Base-by-base conservation (phyloP, 2,888 invertebrate genomes). In the Polymixis flavicincta region DNA sequence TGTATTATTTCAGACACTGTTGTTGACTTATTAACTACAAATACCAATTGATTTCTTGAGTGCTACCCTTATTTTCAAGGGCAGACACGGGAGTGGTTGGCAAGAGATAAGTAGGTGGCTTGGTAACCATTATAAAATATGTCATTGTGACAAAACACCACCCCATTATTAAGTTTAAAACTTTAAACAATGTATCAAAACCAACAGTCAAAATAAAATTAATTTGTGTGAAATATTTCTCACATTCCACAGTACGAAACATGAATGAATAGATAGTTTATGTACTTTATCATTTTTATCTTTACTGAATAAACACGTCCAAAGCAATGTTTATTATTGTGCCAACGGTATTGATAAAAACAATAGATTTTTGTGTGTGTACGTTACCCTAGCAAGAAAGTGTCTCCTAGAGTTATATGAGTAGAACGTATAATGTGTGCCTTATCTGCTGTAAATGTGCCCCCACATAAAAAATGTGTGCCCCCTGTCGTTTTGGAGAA, bases 301-400 rank as follows among this genome's bases (percentile, higher is more conserved):
- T 66, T n/a, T 85, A 80, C 80, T 80, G 87, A 77, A 89, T 89
- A 80, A 86, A 82, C 76, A 78, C 83, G 69, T 84, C 88, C 87
- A 76, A 79, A 79, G 55, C 71, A 22, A 54, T 89, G 84, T 88
- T 89, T 87, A 86, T 86, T 85, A 78, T 84, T 85, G 76, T 80
- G 70, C 70, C 72, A 83, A 80, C 78, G 52, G 60, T 70, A 83
- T 73, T 74, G 87, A 90, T 88, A 89, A 90, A 84, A 82, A 73
- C 86, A 86, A 83, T 80, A 76, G 68, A 84, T 80, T 82, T 83
- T 83, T 79, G 85, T 76, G 78, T n/a, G 85, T 76, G 78, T 60
- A 78, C 65, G n/a, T n/a, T n/a, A n/a, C n/a, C n/a, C n/a, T n/a
- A n/a, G n/a, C n/a, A n/a, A n/a, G n/a, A n/a, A n/a, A n/a, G n/a